Percentiles rank a stretch among this genome's conserved stretches.
Conservation (phyloP, 37 sponge, comb jelly and placozoan genomes). For the Axinella damicornis region DNA sequence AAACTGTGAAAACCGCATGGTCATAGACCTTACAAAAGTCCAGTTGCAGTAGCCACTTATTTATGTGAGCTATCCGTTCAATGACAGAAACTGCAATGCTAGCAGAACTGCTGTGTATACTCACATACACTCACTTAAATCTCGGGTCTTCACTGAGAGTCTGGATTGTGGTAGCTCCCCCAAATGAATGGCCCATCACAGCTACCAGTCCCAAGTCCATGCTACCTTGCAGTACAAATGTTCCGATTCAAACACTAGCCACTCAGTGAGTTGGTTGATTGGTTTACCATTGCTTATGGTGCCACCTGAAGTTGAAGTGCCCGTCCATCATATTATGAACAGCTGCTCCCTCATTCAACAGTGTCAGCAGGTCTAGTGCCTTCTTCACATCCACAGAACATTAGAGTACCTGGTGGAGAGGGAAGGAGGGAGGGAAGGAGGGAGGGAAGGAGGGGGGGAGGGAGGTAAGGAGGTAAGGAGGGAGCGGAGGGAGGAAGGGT, state of each 20-base stretch:
- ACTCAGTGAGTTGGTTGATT: too few species aligned
- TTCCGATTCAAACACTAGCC: too few species aligned
- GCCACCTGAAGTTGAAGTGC: constrained; percentile 37
- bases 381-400: constrained; percentile 16
- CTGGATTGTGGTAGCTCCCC: constrained; percentile 62
- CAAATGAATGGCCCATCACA: constrained; percentile 79
- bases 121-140: constrained; percentile 51
- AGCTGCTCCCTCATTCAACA: constrained; percentile 39
- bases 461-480: too few species aligned
- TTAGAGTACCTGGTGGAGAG: constrained; percentile 12
- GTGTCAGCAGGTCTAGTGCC: constrained; percentile 44
- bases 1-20: too few species aligned
- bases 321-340: constrained; percentile 40
- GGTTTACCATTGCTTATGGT: too few species aligned
- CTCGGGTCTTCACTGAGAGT: constrained; percentile 59
- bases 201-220: constrained; percentile 40
- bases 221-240: constrained; percentile 16
- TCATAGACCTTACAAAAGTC: too few species aligned
- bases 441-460: not conserved
- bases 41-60: too few species aligned
- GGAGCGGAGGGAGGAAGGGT: too few species aligned
- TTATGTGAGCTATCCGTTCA: too few species aligned
- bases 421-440: not conserved
- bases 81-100: too few species aligned
- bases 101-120: too few species aligned